Evolutionary conservation across 2,888 invertebrate genomes (phyloP), one percentile per base, ranked within the genome.

Genomic region (Drosophila diplacantha): DNA sequence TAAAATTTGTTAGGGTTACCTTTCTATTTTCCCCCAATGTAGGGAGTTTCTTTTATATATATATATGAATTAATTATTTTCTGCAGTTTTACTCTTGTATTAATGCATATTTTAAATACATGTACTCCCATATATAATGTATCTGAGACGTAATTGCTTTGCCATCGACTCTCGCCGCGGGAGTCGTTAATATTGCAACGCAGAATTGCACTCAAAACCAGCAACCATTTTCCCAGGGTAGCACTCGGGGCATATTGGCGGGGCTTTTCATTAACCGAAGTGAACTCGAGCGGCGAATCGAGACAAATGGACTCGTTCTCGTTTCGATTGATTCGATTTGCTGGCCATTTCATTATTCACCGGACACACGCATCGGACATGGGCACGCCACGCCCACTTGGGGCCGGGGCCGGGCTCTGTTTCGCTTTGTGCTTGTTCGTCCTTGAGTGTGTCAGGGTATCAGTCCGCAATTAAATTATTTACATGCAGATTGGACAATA

Each of bases 141-240:
- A 11, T 16, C 22, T 12, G 16, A 5, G 14, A 8, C 8, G 34
- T 22, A 18, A 18, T 32, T 35, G 37, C 29, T 37, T 24, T n/a
- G 49, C 41, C n/a, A 50, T 44, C 65, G 32, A 44, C 65, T 53
- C 32, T n/a, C 66, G 38, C 16, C 16, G n/a, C 11, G 66, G 55
- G 62, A 65, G 32, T 66, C 38, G 29, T 62, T 46, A 62, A 62
- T 54, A 54, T 54, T 62, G 66, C 66, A 65, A 20, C 12, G 22
- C 34, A 11, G 16, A 46, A 35, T 65, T 53, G 37, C 54, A 38
- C 44, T 64, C 32, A 53, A 64, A 62, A 53, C 26, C 20, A 22
- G 38, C 47, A 16, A 26, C 7, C 12, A 22, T 22, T 24, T 35
- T 53, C 22, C 37, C 26, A 46, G 54, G 66, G 43, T 65, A 37